Evolutionary conservation across 2,797 vertebrate genomes (phyloP), one percentile per base, ranked within the genome.

Genomic region (Diceros bicornis): DNA sequence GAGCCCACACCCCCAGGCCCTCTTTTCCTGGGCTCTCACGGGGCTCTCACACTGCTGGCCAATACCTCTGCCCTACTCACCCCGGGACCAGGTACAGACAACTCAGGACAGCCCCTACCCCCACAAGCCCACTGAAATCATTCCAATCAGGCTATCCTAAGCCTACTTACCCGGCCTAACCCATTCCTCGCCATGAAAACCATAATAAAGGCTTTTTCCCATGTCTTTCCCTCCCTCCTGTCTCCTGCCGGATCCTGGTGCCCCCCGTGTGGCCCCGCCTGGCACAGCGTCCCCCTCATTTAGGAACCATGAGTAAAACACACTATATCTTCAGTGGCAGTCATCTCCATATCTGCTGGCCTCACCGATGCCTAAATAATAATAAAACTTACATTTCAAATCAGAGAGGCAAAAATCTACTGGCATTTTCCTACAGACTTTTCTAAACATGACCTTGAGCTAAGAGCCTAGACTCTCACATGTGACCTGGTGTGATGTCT

Each of bases 401-500:
- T 23, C 25, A 5, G 57, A 21, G 23, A 20, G 21, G n/a, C 9
- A 4, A 64, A 68, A 59, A 27, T 5, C 47, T n/a, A 12, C 29
- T 4, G 4, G 1, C 23, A 13, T 37, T 77, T 4, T 14, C 41
- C 69, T 9, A 4, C 1, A 10, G 34, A 47, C n/a, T 29, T 84
- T 14, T 59, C 44, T 81, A 20, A 94, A 52, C 27, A 0, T 8
- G 69, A 55, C 74, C 78, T 25, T 44, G 29, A 86, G 77, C 75
- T 7, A 17, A 72, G 79, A 34, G 69, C 50, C 29, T 0, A 0
- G n/a, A 20, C 59, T 37, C 59, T 20, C 23, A 1, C 47, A 6
- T 1, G 27, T 34, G 7, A 0, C 55, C 69, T 2, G 3, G 9
- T 0, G 20, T 21, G n/a, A 29, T 0, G 0, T 34, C 16, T 6